These are phyloP conservation scores for Probaryconus sp. DNA, from an alignment of 1,140 invertebrate species.

Conservation along the genomic window DNA sequence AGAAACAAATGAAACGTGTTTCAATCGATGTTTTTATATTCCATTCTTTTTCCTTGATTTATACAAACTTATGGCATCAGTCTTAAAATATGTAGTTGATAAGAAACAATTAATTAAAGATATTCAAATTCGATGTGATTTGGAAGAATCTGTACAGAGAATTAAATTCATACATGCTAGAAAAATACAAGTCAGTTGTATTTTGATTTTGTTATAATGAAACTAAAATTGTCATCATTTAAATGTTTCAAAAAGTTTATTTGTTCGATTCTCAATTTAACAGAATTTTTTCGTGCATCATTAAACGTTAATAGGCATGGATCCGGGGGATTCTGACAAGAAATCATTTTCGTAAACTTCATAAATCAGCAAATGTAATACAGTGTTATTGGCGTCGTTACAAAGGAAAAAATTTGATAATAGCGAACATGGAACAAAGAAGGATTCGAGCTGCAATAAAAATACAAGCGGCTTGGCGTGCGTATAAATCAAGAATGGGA, in stretches of 20 bases:
- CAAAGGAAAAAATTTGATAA: conserved; percentile 46
- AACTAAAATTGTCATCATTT: neutral
- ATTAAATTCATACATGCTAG: conserved; percentile 59
- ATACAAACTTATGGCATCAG: conserved; percentile 65
- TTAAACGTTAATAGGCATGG: conserved; percentile 63
- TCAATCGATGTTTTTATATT: too few relatives aligned
- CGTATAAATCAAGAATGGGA: conserved; percentile 56
- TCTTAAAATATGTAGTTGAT: conserved; percentile 24
- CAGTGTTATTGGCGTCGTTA: conserved; percentile 66
- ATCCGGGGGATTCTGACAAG: conserved; percentile 62
- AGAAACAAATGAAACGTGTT: too few relatives aligned
- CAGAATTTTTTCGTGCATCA: too few relatives aligned
- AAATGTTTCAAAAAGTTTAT: conserved; percentile 1
- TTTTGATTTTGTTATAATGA: neutral
- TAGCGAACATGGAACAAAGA: conserved; percentile 57
- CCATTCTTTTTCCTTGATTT: too few relatives aligned
- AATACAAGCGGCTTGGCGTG: conserved; percentile 67
- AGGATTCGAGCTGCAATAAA: conserved; percentile 56
- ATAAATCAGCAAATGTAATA: conserved; percentile 49
- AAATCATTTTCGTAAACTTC: conserved; percentile 54
- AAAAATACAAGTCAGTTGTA: conserved; percentile 64
- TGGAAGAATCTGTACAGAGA: conserved; percentile 40
- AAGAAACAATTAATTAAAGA: conserved; percentile 30
- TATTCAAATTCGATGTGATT: conserved; percentile 39
- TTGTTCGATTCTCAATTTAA: neutral